These are phyloP conservation scores for Danionella cerebrum DNA, from an alignment of 2,113 vertebrate species.

Conservation along the genomic window DNA sequence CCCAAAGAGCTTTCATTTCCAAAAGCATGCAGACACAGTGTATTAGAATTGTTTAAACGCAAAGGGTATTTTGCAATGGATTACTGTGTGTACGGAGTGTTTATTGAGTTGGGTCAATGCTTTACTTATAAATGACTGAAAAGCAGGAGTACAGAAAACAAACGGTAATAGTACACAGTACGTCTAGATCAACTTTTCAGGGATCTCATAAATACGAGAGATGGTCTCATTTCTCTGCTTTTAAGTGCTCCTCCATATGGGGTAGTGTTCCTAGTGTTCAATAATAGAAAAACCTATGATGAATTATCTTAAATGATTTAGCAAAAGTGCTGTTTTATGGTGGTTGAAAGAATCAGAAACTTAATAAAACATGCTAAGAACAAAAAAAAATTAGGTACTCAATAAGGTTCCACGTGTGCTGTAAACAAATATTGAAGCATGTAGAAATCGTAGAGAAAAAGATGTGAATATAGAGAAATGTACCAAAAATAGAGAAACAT, in stretches of 20 bases:
- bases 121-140: constrained; percentile 48
- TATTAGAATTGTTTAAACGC: constrained; percentile 37
- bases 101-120: constrained; percentile 49
- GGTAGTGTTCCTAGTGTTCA: constrained; percentile 42
- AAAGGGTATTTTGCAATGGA: constrained; percentile 36
- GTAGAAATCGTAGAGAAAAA: no score
- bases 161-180: constrained; percentile 39
- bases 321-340: constrained; percentile 26
- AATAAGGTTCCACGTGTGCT: no score
- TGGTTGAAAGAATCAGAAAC: no score
- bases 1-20: constrained; percentile 53
- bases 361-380: no score
- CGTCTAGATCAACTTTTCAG: constrained; percentile 14
- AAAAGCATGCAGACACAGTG: constrained; percentile 19
- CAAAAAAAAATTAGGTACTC: no score
- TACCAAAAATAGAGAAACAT: no score
- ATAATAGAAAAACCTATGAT: constrained; percentile 47
- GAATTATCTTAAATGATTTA: constrained; percentile 35
- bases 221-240: constrained; percentile 27
- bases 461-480: no score
- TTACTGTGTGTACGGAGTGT: constrained; percentile 37
- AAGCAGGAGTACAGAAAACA: constrained; percentile 32
- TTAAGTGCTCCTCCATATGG: constrained; percentile 34
- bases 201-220: neutral
- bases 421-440: no score